phyloP scores from a whole-genome alignment of 2,113 vertebrate genomes.

The Recurvirostra avosetta region DNA sequence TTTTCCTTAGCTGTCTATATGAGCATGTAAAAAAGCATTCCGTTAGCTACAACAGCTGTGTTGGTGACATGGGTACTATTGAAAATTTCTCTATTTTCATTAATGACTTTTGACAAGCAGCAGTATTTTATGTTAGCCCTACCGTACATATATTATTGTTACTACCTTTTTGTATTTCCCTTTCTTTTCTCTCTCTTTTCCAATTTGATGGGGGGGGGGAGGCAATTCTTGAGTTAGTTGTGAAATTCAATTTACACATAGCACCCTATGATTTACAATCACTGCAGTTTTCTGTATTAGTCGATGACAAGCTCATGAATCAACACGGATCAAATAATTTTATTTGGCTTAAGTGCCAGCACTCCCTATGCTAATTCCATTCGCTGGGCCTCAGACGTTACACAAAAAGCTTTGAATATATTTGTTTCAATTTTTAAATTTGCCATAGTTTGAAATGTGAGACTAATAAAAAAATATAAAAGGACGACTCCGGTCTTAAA shows the following conservation, averaged over 20 bases:
- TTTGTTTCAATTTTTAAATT: neutral
- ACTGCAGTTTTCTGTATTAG: neutral
- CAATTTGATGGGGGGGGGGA: neutral
- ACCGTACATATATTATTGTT: too few species aligned
- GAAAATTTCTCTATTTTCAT: neutral
- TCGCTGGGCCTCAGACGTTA: neutral
- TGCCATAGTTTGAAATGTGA: neutral
- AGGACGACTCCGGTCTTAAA: neutral
- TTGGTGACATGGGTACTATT: fast-evolving
- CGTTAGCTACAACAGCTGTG: neutral
- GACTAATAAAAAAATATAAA: neutral
- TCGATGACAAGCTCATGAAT: slow-evolving; percentile 18
- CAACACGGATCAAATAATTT: neutral
- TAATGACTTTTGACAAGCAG: neutral
- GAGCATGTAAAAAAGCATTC: neutral
- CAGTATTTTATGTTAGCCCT: neutral
- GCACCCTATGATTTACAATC: neutral
- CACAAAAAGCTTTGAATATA: neutral
- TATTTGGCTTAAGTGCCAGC: neutral
- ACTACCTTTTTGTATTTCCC: neutral
- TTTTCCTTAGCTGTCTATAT: neutral
- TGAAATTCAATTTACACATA: neutral
- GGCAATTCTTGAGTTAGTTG: neutral
- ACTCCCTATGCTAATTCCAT: neutral
- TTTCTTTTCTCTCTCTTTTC: neutral